Percentiles rank a stretch among this genome's conserved stretches.
Conservation (phyloP, 2,113 vertebrate species). For the Brachyhypopomus gauderio region DNA sequence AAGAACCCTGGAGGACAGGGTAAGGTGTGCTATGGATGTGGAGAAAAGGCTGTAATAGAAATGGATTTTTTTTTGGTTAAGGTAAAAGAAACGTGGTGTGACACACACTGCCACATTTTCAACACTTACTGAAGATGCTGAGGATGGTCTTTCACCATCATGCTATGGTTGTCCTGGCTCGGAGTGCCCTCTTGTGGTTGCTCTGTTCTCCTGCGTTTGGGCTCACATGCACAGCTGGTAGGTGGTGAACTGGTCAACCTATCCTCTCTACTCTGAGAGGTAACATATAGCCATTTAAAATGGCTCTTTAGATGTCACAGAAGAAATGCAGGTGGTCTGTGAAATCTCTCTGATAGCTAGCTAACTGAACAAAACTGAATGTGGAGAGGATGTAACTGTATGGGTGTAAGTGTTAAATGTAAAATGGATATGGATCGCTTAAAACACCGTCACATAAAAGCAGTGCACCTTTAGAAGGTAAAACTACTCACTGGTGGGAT, state of each 20-base stretch:
- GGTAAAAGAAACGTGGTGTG: not conserved
- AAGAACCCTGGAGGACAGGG: not conserved
- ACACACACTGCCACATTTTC: not conserved
- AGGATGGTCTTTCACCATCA: not conserved
- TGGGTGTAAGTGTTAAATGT: not conserved
- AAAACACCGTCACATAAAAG: not conserved
- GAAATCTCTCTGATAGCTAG: not conserved
- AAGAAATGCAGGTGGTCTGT: not conserved
- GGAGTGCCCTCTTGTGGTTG: slow-evolving; percentile 46
- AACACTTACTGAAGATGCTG: slow-evolving; percentile 31
- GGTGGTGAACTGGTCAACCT: not conserved
- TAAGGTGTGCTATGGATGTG: not conserved
- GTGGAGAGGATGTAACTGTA: not conserved
- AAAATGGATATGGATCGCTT: not conserved
- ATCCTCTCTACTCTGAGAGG: slow-evolving; percentile 23
- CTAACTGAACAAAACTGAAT: not conserved
- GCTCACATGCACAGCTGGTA: not conserved
- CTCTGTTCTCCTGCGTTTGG: slow-evolving; percentile 29
- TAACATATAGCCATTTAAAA: not conserved
- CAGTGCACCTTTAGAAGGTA: not conserved
- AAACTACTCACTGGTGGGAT: slow-evolving; percentile 31
- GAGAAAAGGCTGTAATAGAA: not conserved
- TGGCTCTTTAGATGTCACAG: not conserved
- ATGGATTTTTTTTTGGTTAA: not conserved
- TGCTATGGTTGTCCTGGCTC: slow-evolving; percentile 1